Percentiles rank a stretch among this genome's conserved stretches.
Conservation (phyloP, 2,797 vertebrate species). For the Pogonophryne albipinna region DNA sequence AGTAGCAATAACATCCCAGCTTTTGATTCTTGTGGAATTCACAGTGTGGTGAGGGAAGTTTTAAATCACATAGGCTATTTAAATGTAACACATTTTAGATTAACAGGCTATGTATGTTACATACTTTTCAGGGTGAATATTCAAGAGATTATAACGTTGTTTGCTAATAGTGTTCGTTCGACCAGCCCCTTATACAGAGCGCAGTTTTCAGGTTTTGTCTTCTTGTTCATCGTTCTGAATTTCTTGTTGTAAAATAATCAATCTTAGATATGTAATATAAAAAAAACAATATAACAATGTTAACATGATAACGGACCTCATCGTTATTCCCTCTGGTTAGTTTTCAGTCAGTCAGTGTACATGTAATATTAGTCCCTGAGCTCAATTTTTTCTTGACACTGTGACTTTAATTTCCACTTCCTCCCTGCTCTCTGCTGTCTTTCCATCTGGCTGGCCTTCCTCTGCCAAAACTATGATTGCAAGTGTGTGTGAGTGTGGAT, state of each 20-base stretch:
- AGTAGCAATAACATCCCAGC: not conserved
- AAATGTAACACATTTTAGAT: no score
- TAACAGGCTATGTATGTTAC: no score
- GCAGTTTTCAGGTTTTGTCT: not conserved
- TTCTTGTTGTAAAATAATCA: no score
- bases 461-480: constrained; percentile 58
- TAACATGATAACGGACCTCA: not conserved
- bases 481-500: constrained; percentile 25
- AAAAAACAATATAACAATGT: not conserved
- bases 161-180: not conserved
- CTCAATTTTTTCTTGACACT: constrained; percentile 68
- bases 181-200: not conserved
- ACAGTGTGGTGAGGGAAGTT: not conserved
- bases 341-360: constrained; percentile 12
- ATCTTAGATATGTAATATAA: not conserved
- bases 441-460: constrained; percentile 70
- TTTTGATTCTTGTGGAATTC: not conserved
- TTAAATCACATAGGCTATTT: not conserved
- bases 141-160: no score
- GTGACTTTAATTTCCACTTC: constrained; percentile 76
- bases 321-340: not conserved
- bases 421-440: constrained; percentile 67
- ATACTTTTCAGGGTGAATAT: no score
- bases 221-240: no score
- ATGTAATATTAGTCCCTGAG: constrained; percentile 48